Conservation (phyloP, 2,797 vertebrate genomes). For the Psittacula echo region DNA sequence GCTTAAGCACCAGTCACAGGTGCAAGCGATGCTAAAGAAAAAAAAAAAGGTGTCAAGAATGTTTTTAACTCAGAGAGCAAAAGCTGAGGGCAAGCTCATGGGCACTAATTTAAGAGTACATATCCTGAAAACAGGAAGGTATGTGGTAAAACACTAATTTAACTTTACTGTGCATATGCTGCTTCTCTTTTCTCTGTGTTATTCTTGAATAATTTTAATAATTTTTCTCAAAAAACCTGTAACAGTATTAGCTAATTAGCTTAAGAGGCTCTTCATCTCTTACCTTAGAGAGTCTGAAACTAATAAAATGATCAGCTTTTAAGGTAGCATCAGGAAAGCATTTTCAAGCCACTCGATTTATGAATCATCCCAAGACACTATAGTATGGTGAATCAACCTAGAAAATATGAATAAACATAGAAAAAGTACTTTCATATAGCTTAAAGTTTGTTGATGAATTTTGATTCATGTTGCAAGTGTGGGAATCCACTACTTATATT, state of each 20-base stretch:
- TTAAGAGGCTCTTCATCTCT: neutral
- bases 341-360: neutral
- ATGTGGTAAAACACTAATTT: neutral
- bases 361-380: no score
- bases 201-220: neutral
- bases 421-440: neutral
- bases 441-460: neutral
- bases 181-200: neutral
- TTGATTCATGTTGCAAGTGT: fast-evolving
- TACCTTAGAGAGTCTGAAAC: neutral
- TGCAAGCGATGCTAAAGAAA: neutral
- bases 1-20: neutral
- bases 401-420: neutral
- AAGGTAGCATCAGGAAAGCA: neutral
- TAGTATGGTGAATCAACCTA: no score
- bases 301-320: neutral
- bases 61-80: neutral
- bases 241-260: neutral
- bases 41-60: neutral
- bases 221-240: neutral
- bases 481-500: neutral
- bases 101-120: neutral
- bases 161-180: neutral
- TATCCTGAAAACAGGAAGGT: neutral
- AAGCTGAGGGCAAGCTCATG: neutral